Base-by-base conservation (phyloP, 2,888 invertebrate genomes). In the Odiellus spinosus region DNA sequence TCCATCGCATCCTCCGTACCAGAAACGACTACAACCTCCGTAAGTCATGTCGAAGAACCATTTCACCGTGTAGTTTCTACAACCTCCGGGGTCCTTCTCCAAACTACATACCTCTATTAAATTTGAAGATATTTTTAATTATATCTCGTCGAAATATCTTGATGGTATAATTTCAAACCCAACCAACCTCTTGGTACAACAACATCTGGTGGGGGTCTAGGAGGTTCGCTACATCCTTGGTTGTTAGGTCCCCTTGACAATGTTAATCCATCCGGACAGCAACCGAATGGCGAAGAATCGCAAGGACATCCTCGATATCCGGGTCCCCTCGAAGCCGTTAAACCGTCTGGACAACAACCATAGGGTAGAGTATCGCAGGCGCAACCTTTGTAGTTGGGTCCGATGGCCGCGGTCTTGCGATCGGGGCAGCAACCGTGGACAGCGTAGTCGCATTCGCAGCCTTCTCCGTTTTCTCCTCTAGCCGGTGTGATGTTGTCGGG, bases 1-100 rank as follows among this genome's bases (percentile, higher is more conserved):
- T 45, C 90, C 90, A 1, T 78, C 85, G 61, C 87, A 87, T 19
- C 88, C 88, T 10, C 88, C 87, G 62, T 86, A 90, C 86, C 87
- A 88, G 70, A 90, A 90, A 35, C 84, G 72, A 0, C 83, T 78
- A 62, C 91, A 91, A 18, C 82, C 86, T 11, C 88, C 90, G 61
- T 87, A 88, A 19, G 76, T 75, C 58, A 76, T 75, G 61, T 91
- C 87, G 61, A 79, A 91, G 76, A 75, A 87, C 81, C 84, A 88
- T 62, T 80, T 76, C 46, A 85, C 82, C 0, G 80, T 77, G 66
- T 78, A 88, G 64, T 87, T 81, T 48, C 75, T 69, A 61, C 90
- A 87, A 0, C 77, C 62, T 10, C 57, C 57, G 1, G 46, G 33
- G 35, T 56, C 54, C 32, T 54, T 54, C 2, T 53, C 51, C 1